A percentile compares a stretch with the other conserved stretches of the same genome.
phyloP scores from a whole-genome alignment of 2,797 vertebrate species.

The Aeoliscus strigatus region DNA sequence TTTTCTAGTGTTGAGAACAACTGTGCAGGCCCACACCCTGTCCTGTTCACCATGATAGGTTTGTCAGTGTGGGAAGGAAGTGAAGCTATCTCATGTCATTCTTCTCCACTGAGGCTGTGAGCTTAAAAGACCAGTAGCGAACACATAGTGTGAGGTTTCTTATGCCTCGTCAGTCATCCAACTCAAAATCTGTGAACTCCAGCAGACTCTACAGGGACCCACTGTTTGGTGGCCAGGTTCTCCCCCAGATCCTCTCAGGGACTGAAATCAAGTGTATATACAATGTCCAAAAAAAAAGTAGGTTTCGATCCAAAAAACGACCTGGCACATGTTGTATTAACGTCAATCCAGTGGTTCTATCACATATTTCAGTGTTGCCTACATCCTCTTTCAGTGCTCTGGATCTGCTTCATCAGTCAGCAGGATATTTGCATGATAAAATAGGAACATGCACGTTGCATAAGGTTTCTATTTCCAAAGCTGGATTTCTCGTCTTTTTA shows the following conservation, averaged over 20 bases:
- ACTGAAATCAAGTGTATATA: no score
- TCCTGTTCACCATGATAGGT: slow-evolving; percentile 35
- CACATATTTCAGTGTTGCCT: neutral
- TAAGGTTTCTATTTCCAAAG: slow-evolving; percentile 34
- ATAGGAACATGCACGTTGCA: slow-evolving; percentile 38
- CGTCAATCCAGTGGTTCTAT: neutral
- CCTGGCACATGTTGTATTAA: no score
- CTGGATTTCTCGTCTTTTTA: slow-evolving; percentile 30
- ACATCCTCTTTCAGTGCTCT: neutral
- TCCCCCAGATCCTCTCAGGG: slow-evolving; percentile 25
- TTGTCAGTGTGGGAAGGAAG: slow-evolving; percentile 52
- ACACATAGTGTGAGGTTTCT: slow-evolving; percentile 22
- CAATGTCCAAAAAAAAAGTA: no score
- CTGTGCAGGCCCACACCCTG: slow-evolving; percentile 36
- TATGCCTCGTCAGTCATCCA: slow-evolving; percentile 15
- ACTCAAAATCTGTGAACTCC: no score
- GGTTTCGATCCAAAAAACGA: no score
- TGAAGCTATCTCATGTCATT: slow-evolving; percentile 42
- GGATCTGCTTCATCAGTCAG: slow-evolving; percentile 19
- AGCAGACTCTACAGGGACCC: slow-evolving; percentile 17
- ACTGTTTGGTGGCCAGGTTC: slow-evolving; percentile 22
- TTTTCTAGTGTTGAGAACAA: slow-evolving; percentile 12
- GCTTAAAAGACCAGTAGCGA: slow-evolving; percentile 19
- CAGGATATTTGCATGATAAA: slow-evolving; percentile 37
- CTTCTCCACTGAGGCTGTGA: slow-evolving; percentile 25